Evolutionary conservation across 2,888 invertebrate species (phyloP).

Genomic region (Alsophila aescularia): DNA sequence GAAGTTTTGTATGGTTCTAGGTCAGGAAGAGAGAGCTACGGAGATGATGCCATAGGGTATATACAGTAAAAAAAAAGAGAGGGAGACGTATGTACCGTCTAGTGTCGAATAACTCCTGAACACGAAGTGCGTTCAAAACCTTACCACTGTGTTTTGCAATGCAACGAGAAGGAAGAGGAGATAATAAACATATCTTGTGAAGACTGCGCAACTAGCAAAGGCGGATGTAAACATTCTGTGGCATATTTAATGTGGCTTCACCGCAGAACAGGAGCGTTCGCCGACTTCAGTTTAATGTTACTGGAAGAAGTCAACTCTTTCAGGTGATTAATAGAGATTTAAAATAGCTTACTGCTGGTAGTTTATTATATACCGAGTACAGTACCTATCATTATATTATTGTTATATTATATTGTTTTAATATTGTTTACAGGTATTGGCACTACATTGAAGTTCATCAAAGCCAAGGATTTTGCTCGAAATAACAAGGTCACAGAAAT

Average conservation of each 20-base stretch:
- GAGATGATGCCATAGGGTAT: conserved; percentile 3
- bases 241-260: conserved; percentile 22
- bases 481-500: conserved; percentile 3
- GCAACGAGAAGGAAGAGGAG: conserved; percentile 5
- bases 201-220: conserved; percentile 22
- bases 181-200: conserved; percentile 10
- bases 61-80: not conserved
- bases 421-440: conserved; percentile 3
- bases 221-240: conserved; percentile 29
- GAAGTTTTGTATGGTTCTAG: conserved; percentile 1
- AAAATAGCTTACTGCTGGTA: not conserved
- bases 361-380: no score
- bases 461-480: conserved; percentile 8
- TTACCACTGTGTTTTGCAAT: no score
- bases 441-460: conserved; percentile 17
- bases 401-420: conserved; percentile 1
- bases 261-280: conserved; percentile 13
- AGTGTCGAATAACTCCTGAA: conserved; percentile 16
- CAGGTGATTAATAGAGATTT: conserved; percentile 6
- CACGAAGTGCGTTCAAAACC: conserved; percentile 10
- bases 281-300: conserved; percentile 15
- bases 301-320: conserved; percentile 19
- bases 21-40: conserved; percentile 2
- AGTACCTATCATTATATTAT: no score
- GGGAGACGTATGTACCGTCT: conserved; percentile 16